Evolutionary conservation across 2,113 vertebrate genomes (phyloP).

Genomic region (Anoura caudifer): DNA sequence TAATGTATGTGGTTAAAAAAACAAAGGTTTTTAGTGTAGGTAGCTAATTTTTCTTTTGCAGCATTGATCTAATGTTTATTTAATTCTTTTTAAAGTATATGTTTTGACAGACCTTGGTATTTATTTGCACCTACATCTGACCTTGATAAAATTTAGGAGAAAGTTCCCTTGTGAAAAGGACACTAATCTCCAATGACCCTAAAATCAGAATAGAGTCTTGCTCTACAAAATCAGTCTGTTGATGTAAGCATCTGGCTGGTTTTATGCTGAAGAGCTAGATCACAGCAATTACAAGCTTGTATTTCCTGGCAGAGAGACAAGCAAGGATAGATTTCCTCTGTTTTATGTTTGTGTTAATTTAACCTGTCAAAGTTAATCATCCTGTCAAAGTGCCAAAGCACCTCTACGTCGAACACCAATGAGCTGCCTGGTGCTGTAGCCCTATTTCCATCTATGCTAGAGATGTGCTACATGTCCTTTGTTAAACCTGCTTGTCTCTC

Average conservation of each 20-base stretch:
- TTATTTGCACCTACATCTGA: slow-evolving; percentile 6
- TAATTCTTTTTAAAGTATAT: neutral
- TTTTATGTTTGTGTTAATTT: slow-evolving; percentile 72
- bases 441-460: neutral
- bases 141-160: neutral
- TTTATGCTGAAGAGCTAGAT: slow-evolving; percentile 60
- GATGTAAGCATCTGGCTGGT: neutral
- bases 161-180: slow-evolving; percentile 13
- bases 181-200: neutral
- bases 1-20: neutral
- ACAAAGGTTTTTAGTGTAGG: neutral
- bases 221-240: slow-evolving; percentile 45
- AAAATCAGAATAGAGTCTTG: slow-evolving; percentile 37
- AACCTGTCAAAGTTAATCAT: slow-evolving; percentile 71
- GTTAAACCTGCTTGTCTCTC: neutral
- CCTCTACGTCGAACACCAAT: neutral
- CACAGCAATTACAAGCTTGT: slow-evolving; percentile 56
- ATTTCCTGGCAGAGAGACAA: slow-evolving; percentile 64
- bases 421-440: neutral
- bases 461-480: neutral
- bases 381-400: neutral
- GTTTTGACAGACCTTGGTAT: neutral
- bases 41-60: neutral
- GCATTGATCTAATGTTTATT: neutral
- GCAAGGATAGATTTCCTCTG: slow-evolving; percentile 64